Base-by-base conservation (phyloP, 2,888 invertebrate species). In the Agrotis puta region DNA sequence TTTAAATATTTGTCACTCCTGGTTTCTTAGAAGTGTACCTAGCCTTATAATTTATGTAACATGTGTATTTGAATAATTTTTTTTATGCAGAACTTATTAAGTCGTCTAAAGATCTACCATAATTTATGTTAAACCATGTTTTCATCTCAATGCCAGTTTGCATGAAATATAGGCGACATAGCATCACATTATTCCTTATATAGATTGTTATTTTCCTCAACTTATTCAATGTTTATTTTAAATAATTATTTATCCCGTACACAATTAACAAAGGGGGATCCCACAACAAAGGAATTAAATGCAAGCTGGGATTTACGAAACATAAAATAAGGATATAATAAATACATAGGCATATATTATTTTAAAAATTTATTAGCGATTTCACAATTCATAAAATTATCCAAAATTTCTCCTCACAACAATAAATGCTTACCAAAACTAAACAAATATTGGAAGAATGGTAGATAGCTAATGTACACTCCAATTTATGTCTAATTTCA, bases 291-390 rank as follows among this genome's bases (percentile, higher is more conserved):
- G 16, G 45, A 58, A 27, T 27, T 54, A 2, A 18, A 50, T 39
- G n/a, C n/a, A 20, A 45, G 45, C 14, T 45, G 39, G 48, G 20
- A 59, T 66, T 27, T 47, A 39, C 7, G 7, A 16, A 39, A 43
- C 18, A 45, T 45, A 9, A 39, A 16, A 48, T 63, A 3, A 48
- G 3, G 14, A 50, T 18, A 6, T 24, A 39, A 24, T 54, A 16
- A 48, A 73, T 68, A 18, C 33, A 22, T 22, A n/a, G 1, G 13
- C n/a, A 39, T 2, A 16, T 82, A 79, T 83, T 76, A 66, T 83
- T 80, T 83, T 88, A 87, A 83, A 88, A 88, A 74, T 89, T 86
- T 88, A 90, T 88, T 90, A 85, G 81, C 78, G 71, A 85, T 84
- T 86, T 83, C 70, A 86, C 85, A 86, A 76, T 86, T 82, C 85